Evolutionary conservation across 2,113 vertebrate genomes (phyloP).

Genomic region (Xiphophorus maculatus): DNA sequence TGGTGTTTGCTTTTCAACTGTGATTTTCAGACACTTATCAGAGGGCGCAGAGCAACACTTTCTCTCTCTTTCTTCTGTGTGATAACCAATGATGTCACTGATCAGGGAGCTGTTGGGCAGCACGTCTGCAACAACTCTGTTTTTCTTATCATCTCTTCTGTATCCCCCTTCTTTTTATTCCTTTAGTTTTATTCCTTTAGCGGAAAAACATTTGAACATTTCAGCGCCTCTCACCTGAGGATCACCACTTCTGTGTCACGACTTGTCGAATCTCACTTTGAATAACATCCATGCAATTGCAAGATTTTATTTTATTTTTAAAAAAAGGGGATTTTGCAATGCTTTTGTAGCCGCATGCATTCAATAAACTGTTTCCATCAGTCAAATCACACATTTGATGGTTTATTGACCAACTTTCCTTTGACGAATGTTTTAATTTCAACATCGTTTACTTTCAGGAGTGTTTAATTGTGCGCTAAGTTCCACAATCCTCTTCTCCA

Average conservation of each 20-base stretch:
- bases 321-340: slow-evolving; percentile 12
- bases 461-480: not conserved
- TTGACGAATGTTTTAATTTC: not conserved
- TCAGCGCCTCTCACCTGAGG: not conserved
- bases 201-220: slow-evolving; percentile 1
- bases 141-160: slow-evolving; percentile 4
- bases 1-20: slow-evolving; percentile 23
- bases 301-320: not conserved
- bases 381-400: slow-evolving; percentile 65
- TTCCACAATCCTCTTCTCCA: slow-evolving; percentile 5
- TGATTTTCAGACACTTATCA: slow-evolving; percentile 54
- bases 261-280: slow-evolving; percentile 8
- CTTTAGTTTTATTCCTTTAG: slow-evolving; percentile 1
- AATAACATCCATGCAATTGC: not conserved
- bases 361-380: slow-evolving; percentile 18
- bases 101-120: not conserved
- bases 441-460: not conserved
- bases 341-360: slow-evolving; percentile 53
- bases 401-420: slow-evolving; percentile 11
- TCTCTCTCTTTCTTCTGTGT: not conserved
- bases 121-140: slow-evolving; percentile 2
- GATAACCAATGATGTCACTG: not conserved
- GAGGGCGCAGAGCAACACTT: slow-evolving; percentile 10
- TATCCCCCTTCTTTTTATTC: slow-evolving; percentile 1
- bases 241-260: slow-evolving; percentile 32